phyloP scores from a whole-genome alignment of 2,797 vertebrate species.

The Xenentodon cancila region DNA sequence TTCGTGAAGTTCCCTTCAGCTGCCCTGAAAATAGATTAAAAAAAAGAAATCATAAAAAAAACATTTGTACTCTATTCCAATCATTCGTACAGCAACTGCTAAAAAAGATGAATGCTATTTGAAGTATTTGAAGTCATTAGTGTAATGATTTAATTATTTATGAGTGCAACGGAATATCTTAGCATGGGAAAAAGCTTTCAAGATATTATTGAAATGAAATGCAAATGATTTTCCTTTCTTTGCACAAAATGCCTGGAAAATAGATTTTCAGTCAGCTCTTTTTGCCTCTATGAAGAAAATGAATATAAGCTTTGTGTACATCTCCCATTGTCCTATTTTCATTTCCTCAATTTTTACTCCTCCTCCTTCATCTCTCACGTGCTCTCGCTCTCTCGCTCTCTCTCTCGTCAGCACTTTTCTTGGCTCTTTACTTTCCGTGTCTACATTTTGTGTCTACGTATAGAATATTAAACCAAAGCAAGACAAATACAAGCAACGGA shows the following conservation, averaged over 20 bases:
- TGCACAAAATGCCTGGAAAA: conserved; percentile 51
- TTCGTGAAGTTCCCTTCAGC: conserved; percentile 31
- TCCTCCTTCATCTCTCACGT: conserved; percentile 24
- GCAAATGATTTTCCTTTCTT: conserved; percentile 53
- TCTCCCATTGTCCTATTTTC: conserved; percentile 58
- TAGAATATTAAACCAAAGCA: conserved; percentile 20
- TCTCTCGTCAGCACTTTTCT: conserved; percentile 37
- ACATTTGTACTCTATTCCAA: conserved; percentile 51
- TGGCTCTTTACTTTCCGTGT: conserved; percentile 25
- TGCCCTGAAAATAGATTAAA: conserved; percentile 19
- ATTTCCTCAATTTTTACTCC: conserved; percentile 38
- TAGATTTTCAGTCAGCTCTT: conserved; percentile 61
- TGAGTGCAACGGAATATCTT: conserved; percentile 64
- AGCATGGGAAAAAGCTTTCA: conserved; percentile 62
- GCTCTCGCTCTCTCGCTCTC: too few relatives aligned
- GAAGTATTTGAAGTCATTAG: conserved; percentile 77
- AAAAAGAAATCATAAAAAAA: conserved; percentile 16
- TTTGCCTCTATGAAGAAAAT: conserved; percentile 25
- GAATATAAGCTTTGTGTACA: conserved; percentile 49
- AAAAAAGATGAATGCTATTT: conserved; percentile 69
- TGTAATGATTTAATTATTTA: conserved; percentile 78
- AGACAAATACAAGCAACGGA: conserved; percentile 23
- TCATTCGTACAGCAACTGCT: conserved; percentile 56
- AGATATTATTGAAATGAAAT: conserved; percentile 73
- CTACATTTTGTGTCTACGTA: conserved; percentile 7